Conservation (phyloP, 2,797 vertebrate genomes). For the Coranthus polyacanthus region DNA sequence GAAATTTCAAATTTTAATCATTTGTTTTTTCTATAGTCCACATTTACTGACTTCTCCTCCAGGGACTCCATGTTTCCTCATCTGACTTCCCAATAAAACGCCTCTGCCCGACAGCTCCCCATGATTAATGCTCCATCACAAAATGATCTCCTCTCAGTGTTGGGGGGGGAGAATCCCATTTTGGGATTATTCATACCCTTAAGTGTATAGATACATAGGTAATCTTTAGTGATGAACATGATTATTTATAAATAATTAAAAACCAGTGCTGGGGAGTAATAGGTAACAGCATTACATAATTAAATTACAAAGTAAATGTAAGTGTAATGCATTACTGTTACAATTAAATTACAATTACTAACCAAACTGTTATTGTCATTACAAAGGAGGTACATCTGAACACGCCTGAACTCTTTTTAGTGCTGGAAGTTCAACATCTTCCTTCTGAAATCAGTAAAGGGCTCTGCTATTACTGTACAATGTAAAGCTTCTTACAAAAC, state of each 20-base stretch:
- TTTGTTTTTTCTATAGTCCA: conserved; percentile 69
- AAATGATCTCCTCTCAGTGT: conserved; percentile 46
- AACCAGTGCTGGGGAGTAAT: background rate
- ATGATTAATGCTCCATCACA: conserved; percentile 56
- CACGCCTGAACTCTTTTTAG: no score
- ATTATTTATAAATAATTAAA: conserved; percentile 11
- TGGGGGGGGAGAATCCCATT: conserved; percentile 20
- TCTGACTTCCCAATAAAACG: conserved; percentile 56
- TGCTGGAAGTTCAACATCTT: no score
- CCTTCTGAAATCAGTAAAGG: no score
- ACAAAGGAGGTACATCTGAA: no score
- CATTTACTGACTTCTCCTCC: conserved; percentile 46
- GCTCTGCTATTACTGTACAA: no score
- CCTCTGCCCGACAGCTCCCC: conserved; percentile 24
- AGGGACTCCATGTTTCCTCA: conserved; percentile 52
- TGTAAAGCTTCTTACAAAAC: no score
- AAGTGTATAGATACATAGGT: conserved; percentile 17
- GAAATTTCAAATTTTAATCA: conserved; percentile 77
- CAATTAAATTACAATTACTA: no score
- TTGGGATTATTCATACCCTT: conserved; percentile 16
- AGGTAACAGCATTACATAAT: no score
- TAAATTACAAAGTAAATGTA: no score
- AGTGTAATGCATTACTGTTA: no score
- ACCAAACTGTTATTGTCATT: no score
- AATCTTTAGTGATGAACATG: conserved; percentile 10